phyloP scores from a whole-genome alignment of 2,888 invertebrate genomes.

The Drosophila aldrichi region DNA sequence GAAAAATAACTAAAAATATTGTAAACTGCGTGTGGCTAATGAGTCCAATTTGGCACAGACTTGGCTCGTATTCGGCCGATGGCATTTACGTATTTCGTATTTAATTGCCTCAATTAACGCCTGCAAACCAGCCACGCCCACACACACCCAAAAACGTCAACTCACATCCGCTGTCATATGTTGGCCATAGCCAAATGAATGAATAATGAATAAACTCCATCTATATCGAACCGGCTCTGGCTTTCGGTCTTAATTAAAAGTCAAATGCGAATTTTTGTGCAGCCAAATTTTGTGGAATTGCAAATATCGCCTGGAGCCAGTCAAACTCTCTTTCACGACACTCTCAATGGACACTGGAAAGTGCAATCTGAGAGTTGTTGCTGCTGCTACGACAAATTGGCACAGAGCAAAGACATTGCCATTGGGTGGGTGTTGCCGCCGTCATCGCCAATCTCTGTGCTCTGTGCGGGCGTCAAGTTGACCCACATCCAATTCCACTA shows the following conservation, averaged over 20 bases:
- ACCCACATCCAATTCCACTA: conserved; percentile 67
- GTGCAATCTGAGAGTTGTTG: conserved; percentile 37
- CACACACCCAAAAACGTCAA: conserved; percentile 57
- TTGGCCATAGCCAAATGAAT: conserved; percentile 33
- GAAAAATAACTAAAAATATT: neutral
- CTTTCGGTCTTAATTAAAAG: conserved; percentile 57
- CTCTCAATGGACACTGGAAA: conserved; percentile 57
- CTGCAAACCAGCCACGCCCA: conserved; percentile 48
- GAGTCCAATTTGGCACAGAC: conserved; percentile 39
- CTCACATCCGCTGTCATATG: conserved; percentile 76
- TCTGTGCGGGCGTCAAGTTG: conserved; percentile 73
- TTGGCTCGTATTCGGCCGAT: conserved; percentile 17
- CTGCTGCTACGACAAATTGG: conserved; percentile 62
- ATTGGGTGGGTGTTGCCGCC: conserved; percentile 18
- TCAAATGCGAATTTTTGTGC: conserved; percentile 30
- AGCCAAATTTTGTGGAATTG: conserved; percentile 33
- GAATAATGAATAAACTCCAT: conserved; percentile 25
- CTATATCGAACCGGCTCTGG: conserved; percentile 44
- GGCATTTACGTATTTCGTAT: conserved; percentile 42
- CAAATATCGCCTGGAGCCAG: conserved; percentile 32
- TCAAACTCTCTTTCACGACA: conserved; percentile 18
- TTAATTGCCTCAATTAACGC: conserved; percentile 77
- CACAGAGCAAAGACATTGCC: conserved; percentile 32
- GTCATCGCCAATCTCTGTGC: conserved; percentile 21
- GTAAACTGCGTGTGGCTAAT: conserved; percentile 69